phyloP scores from a whole-genome alignment of 2,797 vertebrate species.

The Gambusia yucatana region DNA sequence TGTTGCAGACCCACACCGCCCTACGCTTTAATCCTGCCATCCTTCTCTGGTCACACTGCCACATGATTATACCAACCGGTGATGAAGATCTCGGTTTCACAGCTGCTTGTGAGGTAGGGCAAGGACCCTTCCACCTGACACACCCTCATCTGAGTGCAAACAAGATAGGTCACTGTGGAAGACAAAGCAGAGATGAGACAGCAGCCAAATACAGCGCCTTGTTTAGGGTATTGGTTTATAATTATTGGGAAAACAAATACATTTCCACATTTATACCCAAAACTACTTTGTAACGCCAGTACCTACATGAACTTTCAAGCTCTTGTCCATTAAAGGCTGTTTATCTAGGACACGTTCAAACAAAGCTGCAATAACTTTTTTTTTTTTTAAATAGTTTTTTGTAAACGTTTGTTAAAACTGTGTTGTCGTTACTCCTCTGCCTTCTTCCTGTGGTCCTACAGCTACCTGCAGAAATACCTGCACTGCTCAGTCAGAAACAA shows the following conservation, averaged over 20 bases:
- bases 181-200: constrained; percentile 1
- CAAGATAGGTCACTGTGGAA: constrained; percentile 83
- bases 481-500: no score
- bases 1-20: constrained; percentile 49
- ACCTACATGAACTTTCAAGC: background rate
- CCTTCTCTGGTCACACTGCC: background rate
- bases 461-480: no score
- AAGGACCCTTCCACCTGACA: constrained; percentile 77
- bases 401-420: no score
- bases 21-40: background rate
- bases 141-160: constrained; percentile 94
- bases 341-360: background rate
- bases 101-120: constrained; percentile 91
- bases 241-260: background rate
- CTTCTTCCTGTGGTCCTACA: no score
- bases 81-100: constrained; percentile 89
- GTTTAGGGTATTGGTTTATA: background rate
- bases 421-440: no score
- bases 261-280: background rate
- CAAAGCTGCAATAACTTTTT: no score
- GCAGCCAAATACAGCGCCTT: background rate
- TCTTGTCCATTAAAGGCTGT: background rate
- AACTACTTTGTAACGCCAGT: background rate
- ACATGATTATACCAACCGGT: constrained; percentile 79
- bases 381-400: no score